Evolutionary conservation across 64 coral and sea anemone species (phyloP), one percentile per base, ranked within the genome.

Genomic region (Actinia equina): DNA sequence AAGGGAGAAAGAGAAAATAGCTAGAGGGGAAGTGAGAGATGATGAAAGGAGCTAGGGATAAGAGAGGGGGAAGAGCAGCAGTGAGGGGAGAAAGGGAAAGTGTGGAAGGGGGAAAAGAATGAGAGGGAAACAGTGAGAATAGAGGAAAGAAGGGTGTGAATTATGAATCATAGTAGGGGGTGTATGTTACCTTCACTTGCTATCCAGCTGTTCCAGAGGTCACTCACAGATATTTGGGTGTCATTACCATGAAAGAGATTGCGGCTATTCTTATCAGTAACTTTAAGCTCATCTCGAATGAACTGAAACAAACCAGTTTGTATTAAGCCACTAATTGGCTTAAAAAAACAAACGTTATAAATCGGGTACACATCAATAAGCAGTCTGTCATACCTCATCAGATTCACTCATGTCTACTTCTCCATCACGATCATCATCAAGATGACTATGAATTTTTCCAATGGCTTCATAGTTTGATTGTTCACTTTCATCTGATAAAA

Each of bases 401-500:
- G 97, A 99, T 84, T 99, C 97, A 88, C 87, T 89, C 14, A 93
- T 88, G 86, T 99, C 97, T 65, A 99, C 97, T 63, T 95, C 91
- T 27, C 97, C 97, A 89, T 99, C 88, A 3, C 84, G 86, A 19
- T 99, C 97, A 85, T 99, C 97, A 95, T 99, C 97, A 19, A 99
- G 79, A 77, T 99, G 97, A 79, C 42, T 64, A 41, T 99, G 97
- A 42, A 99, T 95, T 88, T 81, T 92, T 43, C 81, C 77, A 84
- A 99, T 86, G 65, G 93, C 97, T 79, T 94, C 97, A 88, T 88
- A 92, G 27, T 95, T 92, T 30, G 88, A 86, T 58, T 99, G 90
- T 71, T 92, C 93, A 80, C 70, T 82, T 85, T 98, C 88, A 71
- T 90, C 64, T n/a, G 89, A 37, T 55, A 80, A 82, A 70, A 64